Evolutionary conservation across 2,888 invertebrate species (phyloP), one percentile per base, ranked within the genome.

Genomic region (Nebria salina): DNA sequence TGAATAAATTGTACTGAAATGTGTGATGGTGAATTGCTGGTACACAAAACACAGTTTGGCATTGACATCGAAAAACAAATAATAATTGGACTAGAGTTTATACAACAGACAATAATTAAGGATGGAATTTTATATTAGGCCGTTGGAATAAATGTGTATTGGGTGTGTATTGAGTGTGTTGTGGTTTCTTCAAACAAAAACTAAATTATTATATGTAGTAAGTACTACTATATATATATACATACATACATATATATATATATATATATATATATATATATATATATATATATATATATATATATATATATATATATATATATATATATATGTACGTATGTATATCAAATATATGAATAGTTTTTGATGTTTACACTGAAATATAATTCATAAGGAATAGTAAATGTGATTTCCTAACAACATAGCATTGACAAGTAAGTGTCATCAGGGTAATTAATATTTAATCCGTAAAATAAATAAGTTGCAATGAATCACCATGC

Each of bases 101-200:
- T 75, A 65, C 34, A 65, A 75, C 80, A 80, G 75, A 80, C 70
- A 75, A 80, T 75, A 85, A 86, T 54, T 54, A 83, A 89, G 89
- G 89, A 89, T 88, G 89, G 89, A 89, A 88, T 88, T 87, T 87
- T 87, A 70, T 64, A 75, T 87, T 89, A 89, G 89, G 89, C 89
- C 89, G 88, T 89, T 86, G 86, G 86, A 86, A 54, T 54, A 11
- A 54, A 54, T 85, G 85, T 85, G 85, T 82, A 82, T 80, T 68
- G n/a, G 8, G 68, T 68, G 68, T 68, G 15, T 82, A 82, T 80
- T 68, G n/a, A 6, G 68, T 68, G 68, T 68, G 15, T 20, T 20
- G 20, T 65, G 65, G 66, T 66, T 7, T 34, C 2, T 34, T 34
- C 2, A 34, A 34, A 34, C 2, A 34, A 34, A 34, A 34, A 34